Base-by-base conservation (phyloP, 1,140 invertebrate genomes). In the Hestina assimilis region DNA sequence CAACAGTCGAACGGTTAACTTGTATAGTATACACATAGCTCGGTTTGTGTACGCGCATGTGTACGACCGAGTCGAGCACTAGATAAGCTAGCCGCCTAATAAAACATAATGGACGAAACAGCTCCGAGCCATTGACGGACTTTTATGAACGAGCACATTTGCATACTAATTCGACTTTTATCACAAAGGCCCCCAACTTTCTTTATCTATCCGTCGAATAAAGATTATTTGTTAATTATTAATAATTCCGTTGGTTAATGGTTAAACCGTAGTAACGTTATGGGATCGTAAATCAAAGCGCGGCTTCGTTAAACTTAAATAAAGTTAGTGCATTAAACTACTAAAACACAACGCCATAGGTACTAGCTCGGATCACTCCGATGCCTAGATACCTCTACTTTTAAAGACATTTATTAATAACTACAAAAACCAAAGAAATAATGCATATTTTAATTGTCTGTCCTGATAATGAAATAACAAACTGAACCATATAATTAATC, bases 211-310 rank as follows among this genome's bases (percentile, higher is more conserved):
- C 29, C 28, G 23, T 6, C 40, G 9, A 54, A 23, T 43, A 54
- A 45, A 56, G 31, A 56, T 56, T 56, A 56, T 29, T 56, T 26
- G 53, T 56, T 56, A 56, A 56, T 56, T 56, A 56, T 47, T 47
- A 41, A 56, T 56, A 47, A 45, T 43, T 45, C 26, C 14, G 46
- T 11, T 5, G 6, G 11, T 50, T 50, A 19, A 24, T 51, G n/a
- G 29, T 9, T 11, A 12, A 26, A 28, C 7, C 20, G 9, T 51
- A 33, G 26, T 7, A 14, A 20, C 19, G 28, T 28, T 33, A 11
- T 29, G 38, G 31, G n/a, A 38, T 26, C 1, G 26, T 42, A 40
- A 28, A 52, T 42, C 38, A 52, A 41, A 42, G 1, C 9, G 21
- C 14, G 26, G 5, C 17, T 28, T 31, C 43, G 23, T 33, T 31